Conservation (phyloP, 2,888 invertebrate genomes). For the Liposcelis brunnea region DNA sequence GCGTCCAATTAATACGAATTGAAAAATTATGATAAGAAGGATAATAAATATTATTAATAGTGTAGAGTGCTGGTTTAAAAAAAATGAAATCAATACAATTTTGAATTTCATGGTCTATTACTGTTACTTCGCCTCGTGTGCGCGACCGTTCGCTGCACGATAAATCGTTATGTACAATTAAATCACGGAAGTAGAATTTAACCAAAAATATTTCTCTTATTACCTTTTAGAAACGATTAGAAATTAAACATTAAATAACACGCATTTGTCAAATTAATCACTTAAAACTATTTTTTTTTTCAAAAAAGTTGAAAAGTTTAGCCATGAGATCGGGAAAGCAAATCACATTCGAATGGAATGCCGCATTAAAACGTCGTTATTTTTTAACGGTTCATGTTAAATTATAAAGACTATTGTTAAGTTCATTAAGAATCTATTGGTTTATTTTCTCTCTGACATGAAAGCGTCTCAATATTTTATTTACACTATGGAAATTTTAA, state of each 20-base stretch:
- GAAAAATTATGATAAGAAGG: constrained; percentile 5
- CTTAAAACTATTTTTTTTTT: too few relatives aligned
- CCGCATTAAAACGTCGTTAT: not conserved
- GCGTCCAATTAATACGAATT: constrained; percentile 7
- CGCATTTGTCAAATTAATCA: too few relatives aligned
- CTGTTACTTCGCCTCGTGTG: not conserved
- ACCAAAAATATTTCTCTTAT: too few relatives aligned
- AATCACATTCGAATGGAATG: not conserved
- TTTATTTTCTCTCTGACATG: constrained; percentile 8
- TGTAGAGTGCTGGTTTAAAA: not conserved
- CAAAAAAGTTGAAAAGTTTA: too few relatives aligned
- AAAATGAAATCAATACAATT: constrained; percentile 5
- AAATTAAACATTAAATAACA: too few relatives aligned
- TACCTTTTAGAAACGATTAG: too few relatives aligned
- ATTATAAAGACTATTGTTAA: constrained; percentile 8
- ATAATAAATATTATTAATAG: constrained; percentile 7
- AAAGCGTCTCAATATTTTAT: constrained; percentile 6
- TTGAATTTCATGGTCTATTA: constrained; percentile 8
- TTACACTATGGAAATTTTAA: constrained; percentile 6
- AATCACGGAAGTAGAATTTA: too few relatives aligned
- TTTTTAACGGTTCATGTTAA: constrained; percentile 5
- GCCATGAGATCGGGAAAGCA: too few relatives aligned
- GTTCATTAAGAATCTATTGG: constrained; percentile 9
- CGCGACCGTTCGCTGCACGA: not conserved
- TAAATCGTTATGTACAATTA: too few relatives aligned